phyloP scores from a whole-genome alignment of 2,113 vertebrate genomes.

The Turdus rufiventris region DNA sequence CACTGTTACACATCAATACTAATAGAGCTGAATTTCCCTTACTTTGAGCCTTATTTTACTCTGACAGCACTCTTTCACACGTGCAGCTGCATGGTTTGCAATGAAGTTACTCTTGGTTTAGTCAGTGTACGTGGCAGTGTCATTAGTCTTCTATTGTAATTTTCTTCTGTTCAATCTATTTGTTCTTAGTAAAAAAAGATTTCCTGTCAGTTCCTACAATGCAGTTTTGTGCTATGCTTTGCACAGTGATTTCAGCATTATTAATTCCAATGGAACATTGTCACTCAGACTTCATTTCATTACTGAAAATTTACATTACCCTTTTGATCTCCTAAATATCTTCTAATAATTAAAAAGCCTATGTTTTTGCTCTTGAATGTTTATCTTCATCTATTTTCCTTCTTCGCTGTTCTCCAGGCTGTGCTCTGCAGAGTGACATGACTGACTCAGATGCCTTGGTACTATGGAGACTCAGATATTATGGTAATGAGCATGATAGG shows the following conservation, averaged over 20 bases:
- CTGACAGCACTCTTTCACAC: neutral
- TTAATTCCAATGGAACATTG: neutral
- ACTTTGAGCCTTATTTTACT: neutral
- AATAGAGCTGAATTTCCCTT: neutral
- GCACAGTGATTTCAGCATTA: neutral
- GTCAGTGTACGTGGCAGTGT: neutral
- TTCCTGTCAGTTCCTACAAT: neutral
- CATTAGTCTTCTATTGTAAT: neutral
- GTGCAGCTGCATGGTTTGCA: neutral
- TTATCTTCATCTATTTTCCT: neutral
- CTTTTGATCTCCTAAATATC: neutral
- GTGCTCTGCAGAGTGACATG: neutral
- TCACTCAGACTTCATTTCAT: neutral
- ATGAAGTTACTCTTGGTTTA: neutral
- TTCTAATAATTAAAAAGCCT: neutral
- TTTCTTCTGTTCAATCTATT: neutral
- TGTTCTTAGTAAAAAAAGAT: neutral
- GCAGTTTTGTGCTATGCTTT: neutral
- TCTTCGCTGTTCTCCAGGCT: neutral
- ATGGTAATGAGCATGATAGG: conserved; percentile 16
- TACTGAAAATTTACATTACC: neutral
- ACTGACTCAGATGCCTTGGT: neutral
- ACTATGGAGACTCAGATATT: neutral
- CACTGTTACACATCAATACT: neutral
- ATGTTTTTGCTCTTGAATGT: neutral